Base-by-base conservation (phyloP, 1,140 invertebrate genomes). In the Rhyzopertha dominica region DNA sequence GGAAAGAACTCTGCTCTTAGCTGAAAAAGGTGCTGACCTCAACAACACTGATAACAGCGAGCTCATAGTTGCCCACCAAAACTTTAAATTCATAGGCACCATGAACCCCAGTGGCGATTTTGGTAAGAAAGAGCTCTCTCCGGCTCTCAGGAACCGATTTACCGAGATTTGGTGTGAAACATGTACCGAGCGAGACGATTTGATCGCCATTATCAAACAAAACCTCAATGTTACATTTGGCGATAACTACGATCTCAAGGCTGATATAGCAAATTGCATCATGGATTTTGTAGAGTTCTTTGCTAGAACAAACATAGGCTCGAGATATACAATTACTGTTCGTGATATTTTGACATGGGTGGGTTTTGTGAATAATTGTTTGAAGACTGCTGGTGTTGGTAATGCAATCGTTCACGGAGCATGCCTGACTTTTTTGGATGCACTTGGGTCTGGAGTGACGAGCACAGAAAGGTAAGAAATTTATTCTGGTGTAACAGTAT, bases 41-140 rank as follows among this genome's bases (percentile, higher is more conserved):
- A 58, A 57, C 19, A 58, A 61, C 46, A 44, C 50, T 12, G 45
- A 63, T 1, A 69, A 67, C 50, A 69, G 74, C 1, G 76, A 79
- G 56, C 66, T 84, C 1, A 78, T 92, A 23, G 71, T 74, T 20
- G 95, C 96, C 0, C 59, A 81, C 47, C 57, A 79, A 9, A 76
- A 80, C 8, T 99, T 99, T 65, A 80, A 90, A 49, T 90, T 99
- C 57, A 79, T 99, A 41, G 92, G 92, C 5, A 99, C 97, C 0
- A 99, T 99, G 97, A 99, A 99, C 75, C 97, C 97, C 14, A 95
- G 95, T 12, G 96, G 97, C 7, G 97, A 99, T 77, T 99, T 91
- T 72, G 97, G 97, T 0, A 99, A 99, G 65, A 99, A 99, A 72
- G 97, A 99, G 77, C 71, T 99, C 7, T 99, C 97, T 0, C 95